Evolutionary conservation across 92 coral and sea anemone genomes (phyloP).

Genomic region (Porites rus): DNA sequence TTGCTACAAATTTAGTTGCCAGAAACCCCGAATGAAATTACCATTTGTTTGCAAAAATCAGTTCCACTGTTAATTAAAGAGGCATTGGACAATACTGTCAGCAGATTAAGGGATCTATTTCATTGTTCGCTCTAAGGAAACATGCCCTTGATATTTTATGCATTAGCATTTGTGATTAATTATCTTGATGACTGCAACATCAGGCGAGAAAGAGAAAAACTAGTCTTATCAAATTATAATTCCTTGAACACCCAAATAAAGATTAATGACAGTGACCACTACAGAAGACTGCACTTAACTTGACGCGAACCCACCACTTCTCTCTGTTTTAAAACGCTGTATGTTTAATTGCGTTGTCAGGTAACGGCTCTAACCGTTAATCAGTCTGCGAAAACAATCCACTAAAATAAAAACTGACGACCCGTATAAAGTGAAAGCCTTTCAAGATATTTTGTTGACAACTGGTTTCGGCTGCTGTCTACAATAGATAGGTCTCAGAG

Average conservation of each 20-base stretch:
- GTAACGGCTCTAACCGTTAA: too few relatives aligned
- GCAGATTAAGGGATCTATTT: slow-evolving; percentile 21
- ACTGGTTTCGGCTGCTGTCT: too few relatives aligned
- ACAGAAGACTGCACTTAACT: too few relatives aligned
- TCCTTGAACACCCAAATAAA: too few relatives aligned
- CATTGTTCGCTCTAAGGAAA: slow-evolving; percentile 23
- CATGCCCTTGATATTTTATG: background rate
- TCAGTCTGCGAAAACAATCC: too few relatives aligned
- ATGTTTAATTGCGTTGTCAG: too few relatives aligned
- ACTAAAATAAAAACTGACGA: too few relatives aligned
- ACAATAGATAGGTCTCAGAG: background rate
- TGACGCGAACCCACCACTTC: too few relatives aligned
- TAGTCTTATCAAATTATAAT: too few relatives aligned
- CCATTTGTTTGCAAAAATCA: slow-evolving; percentile 10
- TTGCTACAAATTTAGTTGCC: background rate
- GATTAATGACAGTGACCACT: too few relatives aligned
- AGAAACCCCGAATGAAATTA: background rate
- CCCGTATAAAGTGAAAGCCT: background rate
- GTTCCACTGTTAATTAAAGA: slow-evolving; percentile 9
- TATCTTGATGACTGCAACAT: background rate
- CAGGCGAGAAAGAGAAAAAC: too few relatives aligned
- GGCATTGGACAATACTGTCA: slow-evolving; percentile 24
- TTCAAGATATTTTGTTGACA: background rate
- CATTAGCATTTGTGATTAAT: background rate
- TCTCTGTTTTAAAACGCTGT: too few relatives aligned